phyloP scores from a whole-genome alignment of 2,888 invertebrate species.

The Latrodectus hesperus region DNA sequence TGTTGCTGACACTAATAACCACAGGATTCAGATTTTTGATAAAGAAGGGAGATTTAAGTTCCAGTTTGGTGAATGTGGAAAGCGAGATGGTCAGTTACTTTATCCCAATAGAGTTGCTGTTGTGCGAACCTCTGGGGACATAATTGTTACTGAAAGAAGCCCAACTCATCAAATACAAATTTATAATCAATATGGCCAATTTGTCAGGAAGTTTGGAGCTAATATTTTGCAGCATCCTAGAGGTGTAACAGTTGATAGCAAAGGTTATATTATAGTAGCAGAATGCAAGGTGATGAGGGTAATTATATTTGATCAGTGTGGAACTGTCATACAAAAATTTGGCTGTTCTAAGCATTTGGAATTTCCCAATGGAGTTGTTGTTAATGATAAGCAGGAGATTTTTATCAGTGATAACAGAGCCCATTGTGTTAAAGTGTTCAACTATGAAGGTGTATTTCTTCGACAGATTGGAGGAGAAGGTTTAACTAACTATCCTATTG shows the following conservation, averaged over 20 bases:
- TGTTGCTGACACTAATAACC: constrained; percentile 97
- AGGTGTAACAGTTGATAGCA: constrained; percentile 99
- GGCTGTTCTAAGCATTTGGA: constrained; percentile 98
- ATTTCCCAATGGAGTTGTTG: constrained; percentile 99
- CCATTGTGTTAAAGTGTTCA: constrained; percentile 99
- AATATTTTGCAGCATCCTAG: constrained; percentile 99
- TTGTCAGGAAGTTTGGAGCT: constrained; percentile 98
- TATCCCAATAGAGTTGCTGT: constrained; percentile 99
- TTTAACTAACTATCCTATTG: constrained; percentile 99
- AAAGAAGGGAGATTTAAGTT: constrained; percentile 99
- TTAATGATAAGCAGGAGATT: constrained; percentile 99
- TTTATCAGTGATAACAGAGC: constrained; percentile 99
- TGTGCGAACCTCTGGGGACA: constrained; percentile 98
- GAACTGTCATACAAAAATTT: constrained; percentile 97
- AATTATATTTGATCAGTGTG: constrained; percentile 98
- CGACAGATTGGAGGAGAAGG: constrained; percentile 99
- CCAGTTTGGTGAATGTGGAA: constrained; percentile 98
- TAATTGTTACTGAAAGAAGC: constrained; percentile 95
- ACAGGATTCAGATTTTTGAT: constrained; percentile 99
- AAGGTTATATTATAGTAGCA: constrained; percentile 98
- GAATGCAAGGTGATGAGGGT: constrained; percentile 99
- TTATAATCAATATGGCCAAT: constrained; percentile 99
- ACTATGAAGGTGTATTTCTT: constrained; percentile 95
- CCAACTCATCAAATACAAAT: constrained; percentile 99
- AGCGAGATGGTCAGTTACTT: constrained; percentile 94